Base-by-base conservation (phyloP, 2,888 invertebrate species). In the Congeria kusceri region DNA sequence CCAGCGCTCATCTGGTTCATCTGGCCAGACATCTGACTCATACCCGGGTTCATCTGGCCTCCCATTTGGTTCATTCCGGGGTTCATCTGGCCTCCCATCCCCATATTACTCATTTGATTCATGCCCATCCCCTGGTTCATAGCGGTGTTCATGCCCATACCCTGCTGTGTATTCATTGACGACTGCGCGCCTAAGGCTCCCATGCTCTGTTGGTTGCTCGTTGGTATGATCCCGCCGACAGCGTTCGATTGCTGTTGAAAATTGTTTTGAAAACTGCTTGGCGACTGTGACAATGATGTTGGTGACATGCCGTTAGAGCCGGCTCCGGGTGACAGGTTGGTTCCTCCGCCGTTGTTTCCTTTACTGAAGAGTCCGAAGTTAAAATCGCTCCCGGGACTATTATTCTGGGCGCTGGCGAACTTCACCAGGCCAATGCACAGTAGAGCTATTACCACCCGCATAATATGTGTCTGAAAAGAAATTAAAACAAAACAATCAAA, bases 41-140 rank as follows among this genome's bases (percentile, higher is more conserved):
- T 49, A 5, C 20, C n/a, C 5, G 4, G 18, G 5, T 20, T 20
- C 49, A 49, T 49, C 15, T 49, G 49, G 20, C 15, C 15, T 23
- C 53, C 53, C 49, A 49, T 49, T 20, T 49, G 53, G 25, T 53
- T 53, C 53, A 53, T 53, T 20, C 25, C 25, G 9, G 9, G 39
- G 15, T 39, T 39, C 53, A 53, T 53, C n/a, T 53, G 53, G 53
- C n/a, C n/a, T 20, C 25, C 25, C 53, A 53, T 53, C 9, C 53
- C 25, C 53, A 53, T 53, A n/a, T 53, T 53, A 15, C 53, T 20
- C 53, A 53, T 53, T 53, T 53, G 53, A 18, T 53, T 53, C 53
- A 53, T 53, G 5, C 53, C 53, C 3, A 2, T 25, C 1, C 53
- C 53, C 9, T 20, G 25, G 53, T 25, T 25, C 53, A 53, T 53